Percentiles rank a stretch among this genome's conserved stretches.
These are phyloP conservation scores for Copsychus sechellarum DNA, from an alignment of 2,113 vertebrate species.

Conservation along the genomic window DNA sequence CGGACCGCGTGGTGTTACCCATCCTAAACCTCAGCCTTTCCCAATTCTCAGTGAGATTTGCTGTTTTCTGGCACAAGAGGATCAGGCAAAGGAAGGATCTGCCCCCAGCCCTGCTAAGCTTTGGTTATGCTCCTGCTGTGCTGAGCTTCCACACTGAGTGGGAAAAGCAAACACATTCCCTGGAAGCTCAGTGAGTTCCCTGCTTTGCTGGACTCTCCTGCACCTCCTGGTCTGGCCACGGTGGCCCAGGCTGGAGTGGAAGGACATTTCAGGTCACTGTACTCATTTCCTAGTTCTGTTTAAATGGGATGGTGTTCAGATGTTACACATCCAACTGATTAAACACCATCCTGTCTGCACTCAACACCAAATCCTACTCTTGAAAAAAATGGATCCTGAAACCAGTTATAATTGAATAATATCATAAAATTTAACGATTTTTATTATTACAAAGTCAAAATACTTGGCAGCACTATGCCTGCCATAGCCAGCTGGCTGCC, in stretches of 20 bases:
- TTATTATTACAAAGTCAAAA: background rate
- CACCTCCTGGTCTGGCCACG: accelerated
- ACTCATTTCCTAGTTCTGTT: accelerated
- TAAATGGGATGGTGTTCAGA: background rate
- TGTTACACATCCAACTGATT: background rate
- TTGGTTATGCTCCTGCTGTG: background rate
- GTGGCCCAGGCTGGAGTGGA: background rate
- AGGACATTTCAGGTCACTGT: background rate
- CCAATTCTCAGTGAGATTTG: background rate
- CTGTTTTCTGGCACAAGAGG: accelerated
- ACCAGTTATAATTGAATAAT: background rate
- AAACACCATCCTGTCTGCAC: background rate
- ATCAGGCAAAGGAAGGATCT: background rate
- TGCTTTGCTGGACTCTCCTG: background rate
- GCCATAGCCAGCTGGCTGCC: background rate
- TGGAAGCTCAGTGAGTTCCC: background rate
- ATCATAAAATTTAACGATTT: background rate
- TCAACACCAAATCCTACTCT: background rate
- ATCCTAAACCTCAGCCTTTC: background rate
- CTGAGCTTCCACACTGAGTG: background rate
- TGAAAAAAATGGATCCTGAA: background rate
- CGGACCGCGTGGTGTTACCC: accelerated
- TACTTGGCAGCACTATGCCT: background rate
- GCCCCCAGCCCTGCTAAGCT: background rate
- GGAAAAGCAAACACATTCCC: background rate